Evolutionary conservation across 2,888 invertebrate species (phyloP).

Genomic region (Formica aserva): DNA sequence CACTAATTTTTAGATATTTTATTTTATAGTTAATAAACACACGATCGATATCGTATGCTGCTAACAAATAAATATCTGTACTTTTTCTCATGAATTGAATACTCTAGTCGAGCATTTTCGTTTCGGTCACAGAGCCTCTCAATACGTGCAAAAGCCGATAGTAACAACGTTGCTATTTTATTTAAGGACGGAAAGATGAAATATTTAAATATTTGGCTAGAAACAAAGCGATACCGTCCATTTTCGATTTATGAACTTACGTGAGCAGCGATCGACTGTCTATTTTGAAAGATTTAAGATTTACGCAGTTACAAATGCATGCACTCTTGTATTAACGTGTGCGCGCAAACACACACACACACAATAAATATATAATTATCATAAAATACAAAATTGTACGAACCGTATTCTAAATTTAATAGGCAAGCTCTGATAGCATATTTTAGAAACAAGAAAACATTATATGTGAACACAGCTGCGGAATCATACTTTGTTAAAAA

Average conservation of each 20-base stretch:
- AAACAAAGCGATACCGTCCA: constrained; percentile 48
- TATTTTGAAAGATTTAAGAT: constrained; percentile 33
- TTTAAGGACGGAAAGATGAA: constrained; percentile 23
- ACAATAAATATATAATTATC: background rate
- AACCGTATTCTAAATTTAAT: background rate
- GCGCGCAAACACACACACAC: background rate
- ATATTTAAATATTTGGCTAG: constrained; percentile 50
- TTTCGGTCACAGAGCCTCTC: constrained; percentile 17
- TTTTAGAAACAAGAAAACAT: background rate
- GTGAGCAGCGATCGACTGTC: constrained; percentile 12
- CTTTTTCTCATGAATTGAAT: background rate
- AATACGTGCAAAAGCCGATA: constrained; percentile 14
- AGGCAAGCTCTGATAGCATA: background rate
- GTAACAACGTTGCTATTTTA: constrained; percentile 42
- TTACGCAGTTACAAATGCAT: constrained; percentile 13
- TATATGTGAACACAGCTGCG: background rate
- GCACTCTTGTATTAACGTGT: background rate
- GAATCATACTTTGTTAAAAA: background rate
- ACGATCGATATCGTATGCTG: background rate
- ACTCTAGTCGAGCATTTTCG: background rate
- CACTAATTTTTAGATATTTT: background rate
- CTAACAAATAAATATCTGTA: background rate
- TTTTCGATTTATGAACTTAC: constrained; percentile 38
- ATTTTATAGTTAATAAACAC: background rate
- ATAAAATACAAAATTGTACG: background rate